Conservation (phyloP, 2,888 invertebrate genomes). For the Ochlodes sylvanus region DNA sequence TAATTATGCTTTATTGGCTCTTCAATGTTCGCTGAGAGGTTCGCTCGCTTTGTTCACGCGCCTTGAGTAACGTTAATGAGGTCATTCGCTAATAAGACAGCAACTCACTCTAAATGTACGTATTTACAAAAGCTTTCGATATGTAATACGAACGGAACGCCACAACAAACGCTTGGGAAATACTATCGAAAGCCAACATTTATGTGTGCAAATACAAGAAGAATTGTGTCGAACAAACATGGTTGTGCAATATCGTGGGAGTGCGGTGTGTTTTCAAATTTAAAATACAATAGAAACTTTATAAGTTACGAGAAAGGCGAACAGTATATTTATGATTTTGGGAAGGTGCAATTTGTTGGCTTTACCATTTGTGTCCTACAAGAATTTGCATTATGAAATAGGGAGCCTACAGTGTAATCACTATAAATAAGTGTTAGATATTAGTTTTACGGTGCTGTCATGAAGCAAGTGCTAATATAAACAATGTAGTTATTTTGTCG, state of each 20-base stretch:
- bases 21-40: conserved; percentile 46
- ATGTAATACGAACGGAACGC: conserved; percentile 7
- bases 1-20: conserved; percentile 70
- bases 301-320: conserved; percentile 17
- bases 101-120: conserved; percentile 28
- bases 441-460: conserved; percentile 14
- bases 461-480: conserved; percentile 19
- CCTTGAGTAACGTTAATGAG: conserved; percentile 56
- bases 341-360: conserved; percentile 13
- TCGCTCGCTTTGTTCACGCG: conserved; percentile 59
- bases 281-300: conserved; percentile 26
- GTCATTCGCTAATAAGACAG: conserved; percentile 53
- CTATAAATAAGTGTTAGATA: conserved; percentile 10
- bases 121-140: conserved; percentile 12
- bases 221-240: conserved; percentile 38
- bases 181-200: conserved; percentile 27
- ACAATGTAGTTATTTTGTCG: conserved; percentile 23
- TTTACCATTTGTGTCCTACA: background rate
- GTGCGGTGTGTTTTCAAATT: conserved; percentile 42
- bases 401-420: conserved; percentile 2
- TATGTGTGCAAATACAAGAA: conserved; percentile 35
- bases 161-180: conserved; percentile 35
- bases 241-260: conserved; percentile 64
- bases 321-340: conserved; percentile 8
- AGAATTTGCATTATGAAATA: conserved; percentile 7